Percentiles rank a stretch among this genome's conserved stretches.
Conservation (phyloP, 2,113 vertebrate genomes). For the Calyptommatus sinebrachiatus region DNA sequence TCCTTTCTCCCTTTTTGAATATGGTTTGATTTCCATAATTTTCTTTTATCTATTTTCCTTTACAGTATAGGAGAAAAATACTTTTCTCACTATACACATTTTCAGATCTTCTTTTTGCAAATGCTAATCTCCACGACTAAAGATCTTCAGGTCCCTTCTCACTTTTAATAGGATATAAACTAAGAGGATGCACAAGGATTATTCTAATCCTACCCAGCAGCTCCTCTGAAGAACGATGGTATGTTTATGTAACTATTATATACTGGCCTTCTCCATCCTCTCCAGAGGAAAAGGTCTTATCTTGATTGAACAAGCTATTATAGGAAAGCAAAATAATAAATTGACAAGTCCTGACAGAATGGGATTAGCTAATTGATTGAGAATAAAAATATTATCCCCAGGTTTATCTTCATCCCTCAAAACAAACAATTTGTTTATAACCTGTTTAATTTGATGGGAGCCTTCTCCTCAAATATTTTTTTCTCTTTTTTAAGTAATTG, state of each 20-base stretch:
- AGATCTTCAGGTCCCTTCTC: conserved; percentile 33
- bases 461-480: neutral
- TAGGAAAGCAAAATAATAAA: conserved; percentile 44
- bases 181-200: conserved; percentile 56
- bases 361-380: conserved; percentile 46
- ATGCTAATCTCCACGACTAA: conserved; percentile 37
- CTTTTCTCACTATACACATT: conserved; percentile 2
- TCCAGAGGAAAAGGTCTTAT: conserved; percentile 56
- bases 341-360: conserved; percentile 23
- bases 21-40: conserved; percentile 22
- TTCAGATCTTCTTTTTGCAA: conserved; percentile 44
- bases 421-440: conserved; percentile 11
- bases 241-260: conserved; percentile 34
- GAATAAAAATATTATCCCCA: conserved; percentile 37
- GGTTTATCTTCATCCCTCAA: neutral
- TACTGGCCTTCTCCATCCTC: conserved; percentile 25
- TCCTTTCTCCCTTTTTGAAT: neutral
- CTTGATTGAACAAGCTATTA: conserved; percentile 55
- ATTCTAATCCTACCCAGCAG: conserved; percentile 57
- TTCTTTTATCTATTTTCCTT: conserved; percentile 28
- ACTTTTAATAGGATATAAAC: conserved; percentile 53
- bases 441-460: neutral
- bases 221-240: conserved; percentile 32
- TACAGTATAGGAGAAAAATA: conserved; percentile 40
- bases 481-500: neutral